These are phyloP conservation scores for Dynastes hyllus DNA, from an alignment of 2,888 invertebrate genomes.

Conservation along the genomic window DNA sequence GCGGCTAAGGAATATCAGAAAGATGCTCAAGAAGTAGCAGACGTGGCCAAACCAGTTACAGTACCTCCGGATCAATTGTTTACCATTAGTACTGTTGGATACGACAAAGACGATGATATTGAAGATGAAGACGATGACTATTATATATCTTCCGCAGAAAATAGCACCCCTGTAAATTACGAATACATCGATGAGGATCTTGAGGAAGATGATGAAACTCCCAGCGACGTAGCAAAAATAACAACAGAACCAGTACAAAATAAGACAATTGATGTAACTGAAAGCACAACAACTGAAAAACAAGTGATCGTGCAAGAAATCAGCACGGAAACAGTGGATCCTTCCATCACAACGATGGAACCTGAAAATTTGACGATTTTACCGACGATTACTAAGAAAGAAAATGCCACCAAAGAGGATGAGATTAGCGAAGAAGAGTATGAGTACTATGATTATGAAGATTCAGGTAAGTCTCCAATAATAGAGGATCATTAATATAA, in stretches of 20 bases:
- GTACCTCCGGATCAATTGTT: slow-evolving; percentile 57
- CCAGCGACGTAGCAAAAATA: neutral
- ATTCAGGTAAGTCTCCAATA: slow-evolving; percentile 18
- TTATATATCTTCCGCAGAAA: slow-evolving; percentile 19
- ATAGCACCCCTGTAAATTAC: slow-evolving; percentile 5
- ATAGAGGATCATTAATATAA: neutral
- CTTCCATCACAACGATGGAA: slow-evolving; percentile 1
- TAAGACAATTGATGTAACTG: neutral
- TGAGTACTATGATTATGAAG: slow-evolving; percentile 33
- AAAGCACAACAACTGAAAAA: neutral
- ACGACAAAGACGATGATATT: neutral
- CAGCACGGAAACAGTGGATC: neutral
- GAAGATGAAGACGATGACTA: slow-evolving; percentile 19
- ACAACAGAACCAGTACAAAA: neutral
- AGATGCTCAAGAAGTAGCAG: slow-evolving; percentile 30
- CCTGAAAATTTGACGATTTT: neutral
- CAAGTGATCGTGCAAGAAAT: neutral
- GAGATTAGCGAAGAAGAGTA: slow-evolving; percentile 67
- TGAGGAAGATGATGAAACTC: slow-evolving; percentile 3
- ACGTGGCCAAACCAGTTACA: slow-evolving; percentile 39
- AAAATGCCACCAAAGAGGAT: slow-evolving; percentile 62
- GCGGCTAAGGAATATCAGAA: slow-evolving; percentile 32
- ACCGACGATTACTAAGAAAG: slow-evolving; percentile 59
- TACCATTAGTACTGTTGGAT: slow-evolving; percentile 41
- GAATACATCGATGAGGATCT: slow-evolving; percentile 24